A percentile compares a stretch with the other conserved stretches of the same genome.
These are phyloP conservation scores for Ceriagrion tenellum DNA, from an alignment of 2,888 invertebrate genomes.

Conservation along the genomic window DNA sequence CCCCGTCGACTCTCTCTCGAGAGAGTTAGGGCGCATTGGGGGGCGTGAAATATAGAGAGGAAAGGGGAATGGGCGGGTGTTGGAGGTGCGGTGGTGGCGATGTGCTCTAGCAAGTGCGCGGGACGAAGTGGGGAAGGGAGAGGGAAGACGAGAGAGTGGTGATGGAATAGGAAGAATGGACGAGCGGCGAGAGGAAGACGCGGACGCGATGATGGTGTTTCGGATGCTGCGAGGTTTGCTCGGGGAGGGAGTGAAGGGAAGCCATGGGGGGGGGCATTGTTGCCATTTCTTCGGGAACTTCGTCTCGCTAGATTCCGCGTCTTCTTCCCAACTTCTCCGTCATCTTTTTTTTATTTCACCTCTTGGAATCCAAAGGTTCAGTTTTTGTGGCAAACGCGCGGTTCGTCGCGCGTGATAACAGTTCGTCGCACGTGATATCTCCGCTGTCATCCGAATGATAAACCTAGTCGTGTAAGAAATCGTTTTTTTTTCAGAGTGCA, in stretches of 20 bases:
- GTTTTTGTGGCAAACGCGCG: not conserved
- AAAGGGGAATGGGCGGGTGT: not conserved
- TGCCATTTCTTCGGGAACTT: not conserved
- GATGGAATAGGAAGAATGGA: too few relatives aligned
- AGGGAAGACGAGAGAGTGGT: not conserved
- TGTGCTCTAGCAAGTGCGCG: not conserved
- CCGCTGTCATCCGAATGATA: too few relatives aligned
- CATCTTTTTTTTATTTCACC: not conserved
- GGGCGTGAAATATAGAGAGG: not conserved
- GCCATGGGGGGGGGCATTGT: not conserved
- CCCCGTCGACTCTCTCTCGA: too few relatives aligned
- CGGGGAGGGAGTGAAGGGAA: too few relatives aligned
- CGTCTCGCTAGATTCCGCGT: slow-evolving; percentile 1
- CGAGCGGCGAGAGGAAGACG: too few relatives aligned
- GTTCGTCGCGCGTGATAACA: too few relatives aligned
- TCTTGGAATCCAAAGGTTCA: not conserved
- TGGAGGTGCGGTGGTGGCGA: not conserved
- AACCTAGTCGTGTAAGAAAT: too few relatives aligned
- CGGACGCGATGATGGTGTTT: not conserved
- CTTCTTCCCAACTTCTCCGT: not conserved
- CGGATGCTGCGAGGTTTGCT: not conserved
- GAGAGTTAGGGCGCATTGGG: not conserved
- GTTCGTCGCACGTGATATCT: too few relatives aligned
- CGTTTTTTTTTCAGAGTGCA: too few relatives aligned
- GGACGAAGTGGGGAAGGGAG: not conserved